phyloP scores from a whole-genome alignment of 2,888 invertebrate genomes.

The Heliconius sara region DNA sequence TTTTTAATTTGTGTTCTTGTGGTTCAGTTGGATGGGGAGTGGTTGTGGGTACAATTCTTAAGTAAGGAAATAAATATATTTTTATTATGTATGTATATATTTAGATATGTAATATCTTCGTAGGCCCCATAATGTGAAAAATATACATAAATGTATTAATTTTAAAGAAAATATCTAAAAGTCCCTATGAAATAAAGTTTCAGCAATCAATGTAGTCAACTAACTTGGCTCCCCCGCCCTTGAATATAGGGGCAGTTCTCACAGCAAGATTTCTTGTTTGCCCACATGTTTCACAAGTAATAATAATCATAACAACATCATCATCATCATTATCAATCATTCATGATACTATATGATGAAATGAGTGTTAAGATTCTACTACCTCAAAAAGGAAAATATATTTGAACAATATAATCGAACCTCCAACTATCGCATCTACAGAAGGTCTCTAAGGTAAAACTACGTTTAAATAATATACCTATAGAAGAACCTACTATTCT shows the following conservation, averaged over 20 bases:
- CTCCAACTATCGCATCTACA: no score
- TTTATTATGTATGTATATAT: neutral
- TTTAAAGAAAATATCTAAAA: neutral
- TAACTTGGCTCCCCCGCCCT: neutral
- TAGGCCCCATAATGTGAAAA: neutral
- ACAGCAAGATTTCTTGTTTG: neutral
- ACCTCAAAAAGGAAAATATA: no score
- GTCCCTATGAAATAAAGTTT: neutral
- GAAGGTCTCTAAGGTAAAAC: no score
- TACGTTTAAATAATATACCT: no score
- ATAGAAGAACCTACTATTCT: no score
- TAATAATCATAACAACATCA: no score
- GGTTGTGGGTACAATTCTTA: neutral
- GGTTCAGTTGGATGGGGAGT: neutral
- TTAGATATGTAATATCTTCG: neutral
- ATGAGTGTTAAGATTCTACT: no score
- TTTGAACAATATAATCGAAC: no score
- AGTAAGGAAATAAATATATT: neutral
- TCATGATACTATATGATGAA: no score
- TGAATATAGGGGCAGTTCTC: neutral
- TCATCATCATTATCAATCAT: no score
- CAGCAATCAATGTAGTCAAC: neutral
- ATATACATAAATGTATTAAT: neutral
- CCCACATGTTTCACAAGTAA: no score
- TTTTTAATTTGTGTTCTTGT: neutral